Base-by-base conservation (phyloP, 2,888 invertebrate genomes). In the Pyrocoelia pectoralis region DNA sequence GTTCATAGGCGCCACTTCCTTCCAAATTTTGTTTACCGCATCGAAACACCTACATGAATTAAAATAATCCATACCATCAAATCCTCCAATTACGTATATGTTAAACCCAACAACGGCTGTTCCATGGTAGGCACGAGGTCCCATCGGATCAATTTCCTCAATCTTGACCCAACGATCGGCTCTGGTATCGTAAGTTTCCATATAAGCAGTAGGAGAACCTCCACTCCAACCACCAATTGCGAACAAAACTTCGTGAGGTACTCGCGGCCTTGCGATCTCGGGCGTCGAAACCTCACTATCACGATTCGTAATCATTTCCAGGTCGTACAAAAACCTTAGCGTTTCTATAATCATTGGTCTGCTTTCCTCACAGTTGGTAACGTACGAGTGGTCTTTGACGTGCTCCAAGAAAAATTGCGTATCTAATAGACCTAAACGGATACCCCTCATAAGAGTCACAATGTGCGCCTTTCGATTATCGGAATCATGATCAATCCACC, bases 81-180 rank as follows among this genome's bases (percentile, higher is more conserved):
- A 97, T 2, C 97, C 97, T 0, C 97, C 97, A 68, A 97, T 91
- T 2, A 95, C 90, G 80, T 92, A 96, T 68, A 97, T 93, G 74
- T 91, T 89, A 71, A 87, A 87, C 0, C 91, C 93, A 0, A 97
- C 86, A 0, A 95, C 93, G 0, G 93, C 94, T 0, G 94, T 93
- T n/a, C 96, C 96, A 76, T 97, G 97, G 79, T 97, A 97, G 0
- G 95, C 96, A 55, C 96, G 85, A 0, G 95, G 93, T 17, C 94
- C 95, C 9, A 87, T 87, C 1, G 92, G 89, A 80, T 94, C 94
- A 46, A 91, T 90, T 75, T 93, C 91, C 68, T 88, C 86, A 8
- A 92, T 88, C 84, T 88, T 88, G 52, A 94, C 91, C 95, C 95
- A 95, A 49, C 94, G 87, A 81, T 95, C 95, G 0, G 95, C 94